These are phyloP conservation scores for Diacarnus erythraeanus DNA, from an alignment of 37 sponge, comb jelly and placozoan genomes.

Conservation along the genomic window DNA sequence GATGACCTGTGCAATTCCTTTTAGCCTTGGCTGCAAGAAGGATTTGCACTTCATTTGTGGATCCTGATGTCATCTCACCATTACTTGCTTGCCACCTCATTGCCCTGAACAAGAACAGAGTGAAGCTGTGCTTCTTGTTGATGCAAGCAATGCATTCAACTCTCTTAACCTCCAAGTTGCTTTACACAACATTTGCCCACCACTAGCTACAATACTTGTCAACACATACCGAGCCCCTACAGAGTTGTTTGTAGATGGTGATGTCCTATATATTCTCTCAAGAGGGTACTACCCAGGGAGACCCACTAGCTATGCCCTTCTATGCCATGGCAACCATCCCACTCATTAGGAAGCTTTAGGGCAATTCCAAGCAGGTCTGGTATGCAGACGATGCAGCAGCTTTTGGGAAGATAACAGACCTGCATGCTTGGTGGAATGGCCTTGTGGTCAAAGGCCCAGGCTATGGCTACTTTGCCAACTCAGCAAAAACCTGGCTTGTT, in stretches of 20 bases:
- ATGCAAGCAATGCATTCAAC: not conserved
- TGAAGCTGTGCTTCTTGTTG: not conserved
- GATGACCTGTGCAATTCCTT: constrained; percentile 20
- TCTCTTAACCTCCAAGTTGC: not conserved
- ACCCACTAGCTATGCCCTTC: no score
- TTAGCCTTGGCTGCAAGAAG: constrained; percentile 12
- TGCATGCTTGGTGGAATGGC: not conserved
- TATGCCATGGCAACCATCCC: not conserved
- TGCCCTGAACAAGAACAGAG: constrained; percentile 10
- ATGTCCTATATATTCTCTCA: not conserved
- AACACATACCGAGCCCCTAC: no score
- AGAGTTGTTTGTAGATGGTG: no score
- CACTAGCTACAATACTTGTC: not conserved
- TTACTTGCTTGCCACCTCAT: constrained; percentile 26
- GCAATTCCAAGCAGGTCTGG: not conserved
- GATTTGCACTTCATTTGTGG: constrained; percentile 12
- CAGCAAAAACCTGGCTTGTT: no score
- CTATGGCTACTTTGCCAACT: no score
- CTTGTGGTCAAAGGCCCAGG: no score
- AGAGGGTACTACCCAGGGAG: no score
- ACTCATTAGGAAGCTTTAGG: not conserved
- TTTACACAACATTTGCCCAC: not conserved
- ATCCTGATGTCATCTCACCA: constrained; percentile 8
- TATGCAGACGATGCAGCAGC: not conserved
- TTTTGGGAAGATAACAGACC: no score